Conservation (phyloP, 2,797 vertebrate species). For the Typhlichthys eigenmanni region DNA sequence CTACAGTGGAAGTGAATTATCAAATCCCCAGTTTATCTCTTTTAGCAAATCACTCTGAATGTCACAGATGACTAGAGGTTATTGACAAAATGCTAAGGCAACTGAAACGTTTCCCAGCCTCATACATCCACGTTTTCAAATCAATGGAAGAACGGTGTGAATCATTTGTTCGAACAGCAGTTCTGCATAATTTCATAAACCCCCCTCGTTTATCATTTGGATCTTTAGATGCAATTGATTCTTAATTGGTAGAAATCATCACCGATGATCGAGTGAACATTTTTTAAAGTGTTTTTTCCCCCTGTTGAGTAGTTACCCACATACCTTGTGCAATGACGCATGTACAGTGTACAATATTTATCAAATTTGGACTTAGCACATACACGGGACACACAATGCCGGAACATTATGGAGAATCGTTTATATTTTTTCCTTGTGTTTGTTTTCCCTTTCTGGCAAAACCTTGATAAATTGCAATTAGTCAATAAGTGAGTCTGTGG, state of each 20-base stretch:
- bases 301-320: conserved; percentile 14
- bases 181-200: conserved; percentile 29
- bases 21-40: not conserved
- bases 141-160: conserved; percentile 5
- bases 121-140: conserved; percentile 19
- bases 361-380: too few species aligned
- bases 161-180: conserved; percentile 33
- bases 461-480: conserved; percentile 16
- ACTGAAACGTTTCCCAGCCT: conserved; percentile 26
- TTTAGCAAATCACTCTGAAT: conserved; percentile 6
- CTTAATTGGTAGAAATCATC: conserved; percentile 5
- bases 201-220: conserved; percentile 35
- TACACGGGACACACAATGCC: too few species aligned
- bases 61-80: not conserved
- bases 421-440: too few species aligned
- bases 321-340: not conserved
- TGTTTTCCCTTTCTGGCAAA: too few species aligned
- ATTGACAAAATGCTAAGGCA: conserved; percentile 24
- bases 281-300: not conserved
- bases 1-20: not conserved
- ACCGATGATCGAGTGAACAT: conserved; percentile 48
- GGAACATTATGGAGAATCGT: too few species aligned
- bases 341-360: too few species aligned
- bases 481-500: conserved; percentile 25
- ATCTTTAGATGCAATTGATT: conserved; percentile 47